These are phyloP conservation scores for Diadromus collaris DNA, from an alignment of 2,888 invertebrate genomes.

Conservation along the genomic window DNA sequence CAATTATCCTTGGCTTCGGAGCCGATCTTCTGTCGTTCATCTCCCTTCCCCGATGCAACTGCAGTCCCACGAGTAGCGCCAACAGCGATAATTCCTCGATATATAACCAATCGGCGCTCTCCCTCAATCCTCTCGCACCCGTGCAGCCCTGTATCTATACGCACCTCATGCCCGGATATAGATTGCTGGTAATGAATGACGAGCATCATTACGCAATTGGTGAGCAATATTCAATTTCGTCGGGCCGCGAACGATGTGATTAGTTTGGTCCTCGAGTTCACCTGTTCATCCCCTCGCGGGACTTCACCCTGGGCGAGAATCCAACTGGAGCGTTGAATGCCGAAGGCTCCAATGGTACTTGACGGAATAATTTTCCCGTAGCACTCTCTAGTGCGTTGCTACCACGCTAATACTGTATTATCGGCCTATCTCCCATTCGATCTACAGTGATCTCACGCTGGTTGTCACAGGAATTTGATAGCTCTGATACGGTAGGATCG, in stretches of 20 bases:
- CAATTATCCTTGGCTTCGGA: conserved; percentile 35
- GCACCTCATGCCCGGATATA: neutral
- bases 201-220: conserved; percentile 69
- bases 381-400: neutral
- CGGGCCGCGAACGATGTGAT: conserved; percentile 54
- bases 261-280: conserved; percentile 27
- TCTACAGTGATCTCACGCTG: conserved; percentile 12
- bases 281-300: conserved; percentile 3
- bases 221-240: conserved; percentile 69
- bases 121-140: conserved; percentile 4
- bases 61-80: conserved; percentile 10
- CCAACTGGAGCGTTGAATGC: conserved; percentile 22
- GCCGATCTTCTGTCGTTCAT: conserved; percentile 25
- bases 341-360: conserved; percentile 27
- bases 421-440: conserved; percentile 35
- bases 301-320: conserved; percentile 28
- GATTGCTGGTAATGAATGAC: conserved; percentile 66
- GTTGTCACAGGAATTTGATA: conserved; percentile 34
- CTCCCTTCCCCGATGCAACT: neutral
- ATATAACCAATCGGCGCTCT: conserved; percentile 23
- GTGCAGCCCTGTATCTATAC: neutral
- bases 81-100: conserved; percentile 39
- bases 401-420: conserved; percentile 30
- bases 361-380: conserved; percentile 48
- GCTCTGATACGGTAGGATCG: conserved; percentile 6